A percentile compares a stretch with the other conserved stretches of the same genome.
phyloP scores from a whole-genome alignment of 1,140 invertebrate species.

The Linepithema humile region DNA sequence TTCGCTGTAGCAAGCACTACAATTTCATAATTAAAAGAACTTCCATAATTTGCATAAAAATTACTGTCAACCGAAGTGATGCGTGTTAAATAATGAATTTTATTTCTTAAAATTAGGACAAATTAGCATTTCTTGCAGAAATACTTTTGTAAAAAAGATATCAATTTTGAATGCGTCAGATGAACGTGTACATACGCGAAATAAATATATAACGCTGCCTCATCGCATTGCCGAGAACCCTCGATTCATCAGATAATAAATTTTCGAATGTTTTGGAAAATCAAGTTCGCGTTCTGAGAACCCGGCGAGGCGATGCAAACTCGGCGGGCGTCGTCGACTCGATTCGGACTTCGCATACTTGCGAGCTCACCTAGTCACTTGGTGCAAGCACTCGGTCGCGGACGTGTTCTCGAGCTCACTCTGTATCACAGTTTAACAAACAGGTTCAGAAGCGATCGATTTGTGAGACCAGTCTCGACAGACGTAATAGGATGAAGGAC shows the following conservation, averaged over 20 bases:
- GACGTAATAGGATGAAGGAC: slow-evolving; percentile 68
- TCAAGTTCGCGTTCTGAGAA: neutral
- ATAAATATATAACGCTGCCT: neutral
- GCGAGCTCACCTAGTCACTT: slow-evolving; percentile 65
- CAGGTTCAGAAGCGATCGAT: slow-evolving; percentile 13
- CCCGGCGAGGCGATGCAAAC: too few relatives aligned
- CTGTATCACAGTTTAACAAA: neutral
- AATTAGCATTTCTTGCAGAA: neutral
- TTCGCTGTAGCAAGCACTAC: neutral
- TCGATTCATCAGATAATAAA: neutral
- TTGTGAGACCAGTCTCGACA: slow-evolving; percentile 14
- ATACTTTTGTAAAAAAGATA: neutral
- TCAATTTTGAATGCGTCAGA: neutral
- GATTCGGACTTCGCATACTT: slow-evolving; percentile 8
- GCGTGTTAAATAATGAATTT: neutral
- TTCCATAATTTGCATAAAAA: too few relatives aligned
- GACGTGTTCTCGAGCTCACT: slow-evolving; percentile 48
- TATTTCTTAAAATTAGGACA: neutral
- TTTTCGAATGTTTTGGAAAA: neutral
- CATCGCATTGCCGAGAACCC: neutral
- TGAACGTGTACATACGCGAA: neutral
- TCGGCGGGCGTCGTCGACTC: neutral
- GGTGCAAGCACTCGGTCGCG: slow-evolving; percentile 56
- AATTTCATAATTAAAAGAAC: too few relatives aligned
- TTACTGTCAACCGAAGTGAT: neutral